Base-by-base conservation (phyloP, 1,140 invertebrate genomes). In the Chlorops oryzae region DNA sequence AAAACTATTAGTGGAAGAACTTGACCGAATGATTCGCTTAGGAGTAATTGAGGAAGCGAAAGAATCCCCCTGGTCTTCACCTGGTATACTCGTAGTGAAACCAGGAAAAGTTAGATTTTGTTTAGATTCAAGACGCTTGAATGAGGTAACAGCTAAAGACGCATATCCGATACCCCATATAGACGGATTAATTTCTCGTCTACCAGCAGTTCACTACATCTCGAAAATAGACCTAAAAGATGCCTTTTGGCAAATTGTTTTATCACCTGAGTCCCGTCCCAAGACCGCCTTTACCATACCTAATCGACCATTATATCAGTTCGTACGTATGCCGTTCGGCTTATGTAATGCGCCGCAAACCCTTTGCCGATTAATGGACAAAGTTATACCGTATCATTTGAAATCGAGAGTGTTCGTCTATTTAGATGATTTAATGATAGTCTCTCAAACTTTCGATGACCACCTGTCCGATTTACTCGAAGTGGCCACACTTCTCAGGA, bases 391-490 rank as follows among this genome's bases (percentile, higher is more conserved):
- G 10, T 17, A 21, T 44, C 12, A 44, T 24, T 22, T 46, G 9
- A 46, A 28, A 35, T 17, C 23, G 12, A 25, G 48, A 21, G 12
- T 52, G 10, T 52, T 49, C 17, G 46, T 37, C 21, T 52, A 52
- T 48, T 24, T 49, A 1, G 51, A 52, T n/a, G 51, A 49, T 9
- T 38, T 49, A 2, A 39, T 32, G 5, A 28, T 51, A 3, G 32
- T 51, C 37, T 9, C 7, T 13, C 9, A 39, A 6, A 6, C 12
- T 7, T 39, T 39, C 17, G 37, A 39, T 7, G 9, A 9, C 7
- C 37, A 39, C 17, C 7, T 39, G 15, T 9, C 9, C 7, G 6
- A 10, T 10, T 17, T 39, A 9, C 6, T 17, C 9, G 18, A 20
- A 39, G 18, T 39, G 9, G 37, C 37, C 17, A 7, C 9, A n/a